These are phyloP conservation scores for Arctopsyche grandis DNA, from an alignment of 1,140 invertebrate species.

Conservation along the genomic window DNA sequence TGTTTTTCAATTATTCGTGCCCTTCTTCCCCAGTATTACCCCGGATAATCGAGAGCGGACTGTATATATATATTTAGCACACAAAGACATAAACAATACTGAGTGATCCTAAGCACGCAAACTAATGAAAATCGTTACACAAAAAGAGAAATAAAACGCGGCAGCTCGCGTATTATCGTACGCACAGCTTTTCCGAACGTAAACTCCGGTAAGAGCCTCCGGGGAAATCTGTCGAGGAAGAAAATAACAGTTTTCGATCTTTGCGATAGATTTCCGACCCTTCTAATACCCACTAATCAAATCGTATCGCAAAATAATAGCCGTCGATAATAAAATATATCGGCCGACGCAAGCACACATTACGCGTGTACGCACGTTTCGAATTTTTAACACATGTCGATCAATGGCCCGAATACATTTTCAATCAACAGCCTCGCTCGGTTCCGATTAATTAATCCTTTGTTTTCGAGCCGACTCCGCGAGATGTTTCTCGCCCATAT, in stretches of 20 bases:
- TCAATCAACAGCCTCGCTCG: too few species aligned
- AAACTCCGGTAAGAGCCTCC: constrained; percentile 21
- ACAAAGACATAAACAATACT: too few species aligned
- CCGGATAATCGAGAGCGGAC: too few species aligned
- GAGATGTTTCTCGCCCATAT: too few species aligned
- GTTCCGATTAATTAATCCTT: too few species aligned
- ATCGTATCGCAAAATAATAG: constrained; percentile 6
- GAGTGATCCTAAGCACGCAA: not conserved
- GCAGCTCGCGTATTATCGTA: not conserved
- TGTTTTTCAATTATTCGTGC: too few species aligned
- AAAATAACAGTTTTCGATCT: constrained; percentile 9
- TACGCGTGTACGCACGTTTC: too few species aligned
- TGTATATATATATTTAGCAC: too few species aligned
- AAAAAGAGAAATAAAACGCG: not conserved
- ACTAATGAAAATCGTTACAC: constrained; percentile 8
- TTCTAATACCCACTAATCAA: constrained; percentile 23
- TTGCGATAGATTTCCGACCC: not conserved
- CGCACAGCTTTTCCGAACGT: not conserved
- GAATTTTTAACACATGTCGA: too few species aligned
- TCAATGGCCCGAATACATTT: too few species aligned
- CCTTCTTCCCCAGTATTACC: too few species aligned
- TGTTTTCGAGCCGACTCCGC: too few species aligned
- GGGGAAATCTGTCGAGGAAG: constrained; percentile 14
- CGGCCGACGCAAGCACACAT: not conserved
- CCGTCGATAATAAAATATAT: not conserved